Evolutionary conservation across 2,113 vertebrate genomes (phyloP).

Genomic region (Ancistrus triradiatus): DNA sequence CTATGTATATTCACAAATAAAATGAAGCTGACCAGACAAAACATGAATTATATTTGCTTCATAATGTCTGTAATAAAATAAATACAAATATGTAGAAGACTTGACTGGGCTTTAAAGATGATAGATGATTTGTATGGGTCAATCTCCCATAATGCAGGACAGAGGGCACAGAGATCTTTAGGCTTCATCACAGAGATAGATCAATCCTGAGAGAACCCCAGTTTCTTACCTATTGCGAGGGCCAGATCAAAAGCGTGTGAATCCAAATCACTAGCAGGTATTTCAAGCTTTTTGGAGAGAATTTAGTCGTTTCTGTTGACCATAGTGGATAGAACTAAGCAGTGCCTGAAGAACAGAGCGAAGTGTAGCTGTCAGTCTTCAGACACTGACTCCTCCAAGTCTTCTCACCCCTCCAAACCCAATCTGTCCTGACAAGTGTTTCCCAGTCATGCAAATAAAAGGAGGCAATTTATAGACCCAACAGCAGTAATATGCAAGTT

Average conservation of each 20-base stretch:
- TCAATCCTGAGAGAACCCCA: conserved; percentile 65
- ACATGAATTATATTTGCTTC: too few species aligned
- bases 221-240: conserved; percentile 60
- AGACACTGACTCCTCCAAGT: conserved; percentile 22
- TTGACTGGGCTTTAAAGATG: conserved; percentile 6
- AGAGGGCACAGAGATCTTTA: conserved; percentile 54
- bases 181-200: conserved; percentile 58
- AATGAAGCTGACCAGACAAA: too few species aligned
- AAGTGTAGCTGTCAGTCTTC: conserved; percentile 61
- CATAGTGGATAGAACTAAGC: conserved; percentile 62
- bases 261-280: conserved; percentile 65
- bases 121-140: conserved; percentile 28
- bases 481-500: conserved; percentile 55
- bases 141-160: conserved; percentile 34
- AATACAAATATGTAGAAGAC: neutral
- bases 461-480: conserved; percentile 51
- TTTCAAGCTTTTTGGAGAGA: conserved; percentile 66
- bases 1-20: too few species aligned
- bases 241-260: conserved; percentile 68
- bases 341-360: conserved; percentile 66
- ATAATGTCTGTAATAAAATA: too few species aligned
- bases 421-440: conserved; percentile 23
- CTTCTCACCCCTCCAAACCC: conserved; percentile 10
- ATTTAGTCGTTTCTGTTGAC: conserved; percentile 65
- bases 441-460: conserved; percentile 52